Conservation (phyloP, 2,797 vertebrate species). For the Poeciliopsis presidionis region DNA sequence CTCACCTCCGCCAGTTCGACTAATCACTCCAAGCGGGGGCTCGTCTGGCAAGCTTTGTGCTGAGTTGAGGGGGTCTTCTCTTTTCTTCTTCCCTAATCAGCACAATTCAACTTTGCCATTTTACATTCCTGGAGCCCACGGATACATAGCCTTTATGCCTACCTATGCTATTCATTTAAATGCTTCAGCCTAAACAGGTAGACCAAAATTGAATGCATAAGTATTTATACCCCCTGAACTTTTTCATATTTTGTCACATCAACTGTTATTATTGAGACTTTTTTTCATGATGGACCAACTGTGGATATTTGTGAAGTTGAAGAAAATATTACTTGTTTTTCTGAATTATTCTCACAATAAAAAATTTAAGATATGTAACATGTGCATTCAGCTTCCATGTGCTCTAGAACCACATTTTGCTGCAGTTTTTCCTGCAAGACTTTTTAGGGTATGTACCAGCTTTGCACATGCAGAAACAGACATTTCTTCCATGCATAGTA, state of each 20-base stretch:
- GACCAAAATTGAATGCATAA: not conserved
- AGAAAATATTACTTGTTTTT: not conserved
- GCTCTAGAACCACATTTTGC: not conserved
- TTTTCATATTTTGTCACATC: not conserved
- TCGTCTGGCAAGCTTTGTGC: conserved; percentile 40
- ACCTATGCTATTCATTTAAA: not conserved
- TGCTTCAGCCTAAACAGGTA: not conserved
- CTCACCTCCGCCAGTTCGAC: conserved; percentile 60
- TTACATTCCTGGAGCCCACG: not conserved
- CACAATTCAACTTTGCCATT: not conserved
- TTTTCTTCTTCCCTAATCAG: conserved; percentile 7
- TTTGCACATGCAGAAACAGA: not conserved
- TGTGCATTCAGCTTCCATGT: not conserved
- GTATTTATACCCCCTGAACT: not conserved
- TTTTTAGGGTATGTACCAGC: not conserved
- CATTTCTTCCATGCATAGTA: not conserved
- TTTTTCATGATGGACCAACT: not conserved
- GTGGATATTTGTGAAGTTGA: not conserved
- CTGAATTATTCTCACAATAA: not conserved
- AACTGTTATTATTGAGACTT: not conserved
- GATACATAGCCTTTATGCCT: not conserved
- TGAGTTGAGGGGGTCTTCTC: conserved; percentile 19
- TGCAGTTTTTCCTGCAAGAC: not conserved
- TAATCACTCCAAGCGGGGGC: conserved; percentile 53
- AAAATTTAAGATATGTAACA: not conserved